Evolutionary conservation across 2,888 invertebrate genomes (phyloP).

Genomic region (Clunio marinus): DNA sequence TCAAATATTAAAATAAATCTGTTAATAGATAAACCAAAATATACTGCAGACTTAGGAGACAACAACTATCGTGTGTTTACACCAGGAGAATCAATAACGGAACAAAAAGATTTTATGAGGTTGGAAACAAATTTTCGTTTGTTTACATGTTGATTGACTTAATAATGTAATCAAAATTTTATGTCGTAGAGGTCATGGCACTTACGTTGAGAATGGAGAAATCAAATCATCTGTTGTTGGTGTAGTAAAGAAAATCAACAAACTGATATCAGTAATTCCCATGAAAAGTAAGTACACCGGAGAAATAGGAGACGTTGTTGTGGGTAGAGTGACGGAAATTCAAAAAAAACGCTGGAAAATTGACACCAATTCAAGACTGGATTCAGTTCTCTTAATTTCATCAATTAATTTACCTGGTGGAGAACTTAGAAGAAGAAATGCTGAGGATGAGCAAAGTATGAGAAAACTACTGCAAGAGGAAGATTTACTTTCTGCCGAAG

Average conservation of each 20-base stretch:
- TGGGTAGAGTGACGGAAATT: slow-evolving; percentile 90
- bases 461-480: slow-evolving; percentile 89
- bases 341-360: slow-evolving; percentile 94
- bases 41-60: slow-evolving; percentile 48
- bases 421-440: slow-evolving; percentile 85
- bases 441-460: slow-evolving; percentile 98
- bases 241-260: slow-evolving; percentile 89
- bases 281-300: slow-evolving; percentile 86
- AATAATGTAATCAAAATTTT: too few relatives aligned
- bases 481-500: slow-evolving; percentile 96
- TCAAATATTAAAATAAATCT: slow-evolving; percentile 30
- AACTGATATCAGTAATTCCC: slow-evolving; percentile 86
- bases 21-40: slow-evolving; percentile 20
- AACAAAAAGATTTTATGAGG: slow-evolving; percentile 81
- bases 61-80: slow-evolving; percentile 67
- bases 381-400: slow-evolving; percentile 81
- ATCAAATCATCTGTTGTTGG: slow-evolving; percentile 93
- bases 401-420: slow-evolving; percentile 97
- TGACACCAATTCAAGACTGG: slow-evolving; percentile 84
- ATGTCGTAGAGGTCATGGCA: slow-evolving; percentile 96
- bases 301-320: slow-evolving; percentile 95
- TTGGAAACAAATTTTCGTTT: slow-evolving; percentile 47
- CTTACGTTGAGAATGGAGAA: slow-evolving; percentile 77
- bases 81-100: slow-evolving; percentile 83
- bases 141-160: too few relatives aligned